Base-by-base conservation (phyloP, 2,113 vertebrate species). In the Muntiacus muntjak region DNA sequence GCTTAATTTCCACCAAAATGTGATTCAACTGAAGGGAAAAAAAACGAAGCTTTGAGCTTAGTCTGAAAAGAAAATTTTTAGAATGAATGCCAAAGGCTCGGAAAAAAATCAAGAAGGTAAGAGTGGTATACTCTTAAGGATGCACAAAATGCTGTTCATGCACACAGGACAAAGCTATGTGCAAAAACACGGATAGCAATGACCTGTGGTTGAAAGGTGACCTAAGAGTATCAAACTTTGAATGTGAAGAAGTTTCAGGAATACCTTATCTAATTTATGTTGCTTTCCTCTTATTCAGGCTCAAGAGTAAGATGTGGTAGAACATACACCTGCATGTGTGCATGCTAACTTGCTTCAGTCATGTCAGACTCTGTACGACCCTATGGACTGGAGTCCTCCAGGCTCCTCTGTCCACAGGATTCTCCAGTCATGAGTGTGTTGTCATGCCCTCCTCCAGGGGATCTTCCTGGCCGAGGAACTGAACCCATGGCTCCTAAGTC, bases 81-180 rank as follows among this genome's bases (percentile, higher is more conserved):
- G 64, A 82, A 88, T 58, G 50, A 25, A 45, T 62, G 45, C 16
- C 26, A 88, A 85, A 82, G 58, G 15, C 21, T 57, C 71, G 54
- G 60, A 91, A 57, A 88, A 88, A 57, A 76, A 57, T 50, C 26
- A n/a, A 1, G 9, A 85, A 78, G 26, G 45, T 36, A 60, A 47
- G 2, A 23, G 50, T 19, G 76, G 43, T 57, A 50, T 4, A 13
- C 9, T 36, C 74, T 45, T 45, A 57, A 84, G 81, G 15, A 1
- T 30, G 19, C 12, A 19, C 2, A 54, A 1, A 55, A 11, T 0
- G 12, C 17, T 25, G 67, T 64, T 74, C 2, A 0, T 4, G 89
- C 40, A 45, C 58, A 40, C 8, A 64, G 76, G 40, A 57, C 25
- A 40, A 14, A 7, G 62, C 33, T 17, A 8, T 6, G 2, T 40